Evolutionary conservation across 1,140 invertebrate species (phyloP).

Genomic region (Pseudomyrmex pallidus): DNA sequence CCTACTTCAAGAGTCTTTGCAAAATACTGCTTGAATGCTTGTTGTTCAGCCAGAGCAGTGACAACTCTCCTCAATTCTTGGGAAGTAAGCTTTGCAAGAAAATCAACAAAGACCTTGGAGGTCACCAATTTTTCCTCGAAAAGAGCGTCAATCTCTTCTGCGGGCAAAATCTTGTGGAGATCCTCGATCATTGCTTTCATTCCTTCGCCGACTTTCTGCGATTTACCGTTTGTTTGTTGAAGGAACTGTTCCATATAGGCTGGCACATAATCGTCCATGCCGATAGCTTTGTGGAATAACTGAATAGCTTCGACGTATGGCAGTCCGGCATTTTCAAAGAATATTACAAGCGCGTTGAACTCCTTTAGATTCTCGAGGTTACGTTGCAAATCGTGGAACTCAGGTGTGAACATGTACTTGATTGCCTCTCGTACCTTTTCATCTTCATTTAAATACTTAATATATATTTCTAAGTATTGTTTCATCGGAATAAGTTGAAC

Average conservation of each 20-base stretch:
- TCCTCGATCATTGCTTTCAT: slow-evolving; percentile 68
- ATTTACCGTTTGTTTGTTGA: not conserved
- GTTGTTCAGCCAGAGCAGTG: slow-evolving; percentile 1
- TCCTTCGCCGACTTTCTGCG: slow-evolving; percentile 54
- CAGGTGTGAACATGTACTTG: slow-evolving; percentile 38
- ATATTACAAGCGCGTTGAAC: slow-evolving; percentile 47
- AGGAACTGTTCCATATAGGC: not conserved
- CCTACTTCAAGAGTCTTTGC: slow-evolving; percentile 29
- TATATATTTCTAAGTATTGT: slow-evolving; percentile 20
- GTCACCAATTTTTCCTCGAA: slow-evolving; percentile 69
- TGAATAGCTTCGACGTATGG: slow-evolving; percentile 38
- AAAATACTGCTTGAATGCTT: slow-evolving; percentile 17
- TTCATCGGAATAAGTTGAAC: slow-evolving; percentile 46
- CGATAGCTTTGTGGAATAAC: slow-evolving; percentile 43
- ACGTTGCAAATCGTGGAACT: slow-evolving; percentile 64
- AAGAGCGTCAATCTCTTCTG: slow-evolving; percentile 68
- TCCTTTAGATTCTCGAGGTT: slow-evolving; percentile 63
- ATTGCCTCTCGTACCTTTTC: slow-evolving; percentile 61
- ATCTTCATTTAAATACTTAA: slow-evolving; percentile 64
- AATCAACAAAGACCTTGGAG: slow-evolving; percentile 61
- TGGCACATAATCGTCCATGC: slow-evolving; percentile 43
- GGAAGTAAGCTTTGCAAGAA: slow-evolving; percentile 63
- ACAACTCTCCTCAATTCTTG: slow-evolving; percentile 57
- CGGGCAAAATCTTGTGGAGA: slow-evolving; percentile 68
- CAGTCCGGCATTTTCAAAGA: slow-evolving; percentile 57